phyloP scores from a whole-genome alignment of 2,797 vertebrate genomes.

The Brotula barbata region DNA sequence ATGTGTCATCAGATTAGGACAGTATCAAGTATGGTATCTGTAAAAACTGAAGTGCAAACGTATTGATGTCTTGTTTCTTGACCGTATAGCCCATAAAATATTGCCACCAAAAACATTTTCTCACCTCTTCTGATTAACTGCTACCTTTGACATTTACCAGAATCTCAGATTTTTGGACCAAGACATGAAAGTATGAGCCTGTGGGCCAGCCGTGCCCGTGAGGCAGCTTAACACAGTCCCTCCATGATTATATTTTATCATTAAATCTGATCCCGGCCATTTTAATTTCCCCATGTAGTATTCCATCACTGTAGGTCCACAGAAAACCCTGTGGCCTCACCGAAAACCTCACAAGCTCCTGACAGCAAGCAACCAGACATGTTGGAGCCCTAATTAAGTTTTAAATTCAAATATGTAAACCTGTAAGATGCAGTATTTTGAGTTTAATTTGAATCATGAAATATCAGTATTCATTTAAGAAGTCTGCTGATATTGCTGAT shows the following conservation, averaged over 20 bases:
- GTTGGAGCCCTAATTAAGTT: neutral
- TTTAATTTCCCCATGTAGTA: neutral
- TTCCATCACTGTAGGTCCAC: neutral
- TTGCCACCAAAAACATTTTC: no score
- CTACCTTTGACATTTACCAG: neutral
- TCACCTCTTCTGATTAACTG: no score
- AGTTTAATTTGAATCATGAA: no score
- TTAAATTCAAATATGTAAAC: no score
- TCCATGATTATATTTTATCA: neutral
- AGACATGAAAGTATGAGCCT: neutral
- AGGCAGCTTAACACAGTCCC: neutral
- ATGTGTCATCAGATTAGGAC: no score
- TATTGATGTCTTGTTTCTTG: neutral
- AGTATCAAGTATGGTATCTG: no score
- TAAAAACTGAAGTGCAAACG: no score
- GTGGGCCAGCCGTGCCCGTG: slow-evolving; percentile 1
- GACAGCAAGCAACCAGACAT: no score
- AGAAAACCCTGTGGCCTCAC: neutral
- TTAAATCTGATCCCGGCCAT: neutral
- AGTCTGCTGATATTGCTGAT: no score
- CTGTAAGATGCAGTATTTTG: no score
- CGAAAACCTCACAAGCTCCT: neutral
- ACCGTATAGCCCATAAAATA: neutral
- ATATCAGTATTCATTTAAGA: no score
- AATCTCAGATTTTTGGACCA: neutral